Evolutionary conservation across 92 coral and sea anemone species (phyloP).

Genomic region (Umimayanthus chanpuru): DNA sequence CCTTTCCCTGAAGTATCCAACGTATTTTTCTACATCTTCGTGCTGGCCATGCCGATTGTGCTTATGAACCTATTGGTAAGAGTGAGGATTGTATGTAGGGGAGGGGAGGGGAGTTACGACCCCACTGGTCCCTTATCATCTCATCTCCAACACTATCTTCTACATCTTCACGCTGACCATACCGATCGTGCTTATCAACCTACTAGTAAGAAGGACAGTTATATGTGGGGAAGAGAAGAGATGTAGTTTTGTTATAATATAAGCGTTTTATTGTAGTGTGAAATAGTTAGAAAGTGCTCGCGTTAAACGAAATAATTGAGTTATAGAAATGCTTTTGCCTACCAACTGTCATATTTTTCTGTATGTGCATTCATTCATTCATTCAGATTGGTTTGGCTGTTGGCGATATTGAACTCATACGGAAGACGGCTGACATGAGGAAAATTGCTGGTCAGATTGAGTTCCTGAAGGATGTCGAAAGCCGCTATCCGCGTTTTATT

Average conservation of each 20-base stretch:
- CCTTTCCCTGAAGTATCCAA: constrained; percentile 26
- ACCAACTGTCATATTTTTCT: background rate
- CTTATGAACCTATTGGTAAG: constrained; percentile 38
- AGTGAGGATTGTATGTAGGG: background rate
- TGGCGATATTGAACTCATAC: constrained; percentile 75
- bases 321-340: background rate
- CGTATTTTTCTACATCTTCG: constrained; percentile 20
- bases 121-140: background rate
- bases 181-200: background rate
- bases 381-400: constrained; percentile 78
- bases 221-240: background rate
- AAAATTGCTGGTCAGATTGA: constrained; percentile 61
- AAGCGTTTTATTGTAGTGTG: too few species aligned
- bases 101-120: background rate
- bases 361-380: background rate
- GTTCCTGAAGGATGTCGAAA: constrained; percentile 52
- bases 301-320: too few species aligned
- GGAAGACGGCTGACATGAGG: constrained; percentile 64
- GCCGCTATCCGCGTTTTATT: constrained; percentile 47
- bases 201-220: background rate
- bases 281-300: too few species aligned
- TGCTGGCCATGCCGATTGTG: constrained; percentile 19
- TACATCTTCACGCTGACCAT: background rate
- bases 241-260: too few species aligned
- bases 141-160: background rate